Evolutionary conservation across 2,888 invertebrate genomes (phyloP).

Genomic region (Microctonus hyperodae): DNA sequence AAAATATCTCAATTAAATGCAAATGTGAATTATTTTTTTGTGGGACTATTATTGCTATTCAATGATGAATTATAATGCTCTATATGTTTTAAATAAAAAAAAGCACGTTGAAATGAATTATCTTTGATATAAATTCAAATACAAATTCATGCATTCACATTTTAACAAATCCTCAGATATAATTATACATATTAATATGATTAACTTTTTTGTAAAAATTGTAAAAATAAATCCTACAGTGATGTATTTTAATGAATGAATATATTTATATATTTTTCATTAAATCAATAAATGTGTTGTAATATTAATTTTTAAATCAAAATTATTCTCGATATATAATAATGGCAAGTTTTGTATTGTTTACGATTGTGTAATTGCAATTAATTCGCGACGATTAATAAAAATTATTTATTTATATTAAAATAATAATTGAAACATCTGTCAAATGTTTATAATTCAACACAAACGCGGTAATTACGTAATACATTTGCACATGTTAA

Average conservation of each 20-base stretch:
- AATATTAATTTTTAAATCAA: neutral
- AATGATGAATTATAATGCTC: conserved; percentile 53
- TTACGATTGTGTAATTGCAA: neutral
- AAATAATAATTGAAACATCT: conserved; percentile 4
- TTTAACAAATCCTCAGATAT: neutral
- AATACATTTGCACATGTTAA: conserved; percentile 10
- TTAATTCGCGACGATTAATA: neutral
- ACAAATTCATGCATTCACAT: conserved; percentile 46
- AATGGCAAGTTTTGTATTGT: neutral
- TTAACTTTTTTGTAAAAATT: neutral
- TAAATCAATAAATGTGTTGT: neutral
- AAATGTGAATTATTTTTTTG: conserved; percentile 26
- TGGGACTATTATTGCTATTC: conserved; percentile 37
- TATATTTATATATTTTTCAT: neutral
- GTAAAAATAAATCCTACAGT: neutral
- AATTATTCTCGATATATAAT: neutral
- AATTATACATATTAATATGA: neutral
- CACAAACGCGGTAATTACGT: neutral
- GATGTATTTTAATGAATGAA: conserved; percentile 14
- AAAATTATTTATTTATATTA: neutral
- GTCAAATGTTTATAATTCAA: conserved; percentile 20
- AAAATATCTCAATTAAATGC: conserved; percentile 30
- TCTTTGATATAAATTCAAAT: conserved; percentile 32
- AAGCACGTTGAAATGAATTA: conserved; percentile 43
- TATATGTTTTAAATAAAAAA: conserved; percentile 57